These are phyloP conservation scores for Cydia splendana DNA, from an alignment of 1,140 invertebrate species.

Conservation along the genomic window DNA sequence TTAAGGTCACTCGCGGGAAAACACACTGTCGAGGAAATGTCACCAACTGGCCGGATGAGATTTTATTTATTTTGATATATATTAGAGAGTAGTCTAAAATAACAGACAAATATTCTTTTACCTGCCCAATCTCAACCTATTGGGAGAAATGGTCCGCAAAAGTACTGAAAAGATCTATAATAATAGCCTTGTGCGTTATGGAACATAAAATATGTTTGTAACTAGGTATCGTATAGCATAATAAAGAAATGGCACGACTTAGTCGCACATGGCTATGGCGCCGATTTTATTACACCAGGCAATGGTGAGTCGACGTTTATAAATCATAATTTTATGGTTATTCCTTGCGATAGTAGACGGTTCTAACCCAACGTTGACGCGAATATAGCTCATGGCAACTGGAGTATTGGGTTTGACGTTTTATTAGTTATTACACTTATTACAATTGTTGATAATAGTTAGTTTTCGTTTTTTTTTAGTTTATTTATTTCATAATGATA, in stretches of 20 bases:
- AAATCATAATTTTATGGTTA: constrained; percentile 70
- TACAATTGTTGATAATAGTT: no score
- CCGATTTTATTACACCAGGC: constrained; percentile 54
- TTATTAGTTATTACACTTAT: constrained; percentile 6
- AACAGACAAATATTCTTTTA: no score
- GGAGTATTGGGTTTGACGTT: constrained; percentile 35
- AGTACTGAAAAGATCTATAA: neutral
- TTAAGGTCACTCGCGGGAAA: constrained; percentile 51
- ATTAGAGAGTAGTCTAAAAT: no score
- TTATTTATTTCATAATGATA: no score
- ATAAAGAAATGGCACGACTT: constrained; percentile 49
- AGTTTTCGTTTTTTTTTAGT: no score
- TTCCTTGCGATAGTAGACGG: constrained; percentile 57
- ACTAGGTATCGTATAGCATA: constrained; percentile 28
- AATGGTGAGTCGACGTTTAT: constrained; percentile 59
- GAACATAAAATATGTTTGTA: constrained; percentile 39
- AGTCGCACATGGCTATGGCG: constrained; percentile 48
- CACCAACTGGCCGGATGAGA: no score
- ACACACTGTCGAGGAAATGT: constrained; percentile 17
- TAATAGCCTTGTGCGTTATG: constrained; percentile 3
- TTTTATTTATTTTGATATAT: no score
- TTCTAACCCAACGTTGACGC: constrained; percentile 45
- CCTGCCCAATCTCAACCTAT: no score
- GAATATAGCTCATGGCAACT: constrained; percentile 40
- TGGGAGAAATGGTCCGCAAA: no score